These are phyloP conservation scores for Phaonia tiefii DNA, from an alignment of 2,888 invertebrate genomes.

Conservation along the genomic window DNA sequence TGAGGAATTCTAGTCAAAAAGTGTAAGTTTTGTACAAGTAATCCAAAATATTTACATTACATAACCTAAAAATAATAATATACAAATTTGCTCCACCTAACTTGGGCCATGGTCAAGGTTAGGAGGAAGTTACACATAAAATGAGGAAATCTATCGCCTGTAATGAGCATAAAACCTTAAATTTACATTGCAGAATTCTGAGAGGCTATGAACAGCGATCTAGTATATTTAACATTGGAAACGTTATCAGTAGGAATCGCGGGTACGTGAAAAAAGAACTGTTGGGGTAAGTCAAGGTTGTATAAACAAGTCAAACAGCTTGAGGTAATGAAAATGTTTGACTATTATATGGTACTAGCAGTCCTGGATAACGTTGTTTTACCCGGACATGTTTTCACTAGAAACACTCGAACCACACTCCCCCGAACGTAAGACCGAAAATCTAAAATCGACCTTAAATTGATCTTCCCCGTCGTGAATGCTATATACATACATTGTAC, in stretches of 20 bases:
- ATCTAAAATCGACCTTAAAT: no score
- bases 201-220: conserved; percentile 70
- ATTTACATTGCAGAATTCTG: conserved; percentile 16
- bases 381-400: no score
- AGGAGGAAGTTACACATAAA: conserved; percentile 23
- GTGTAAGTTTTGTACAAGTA: conserved; percentile 47
- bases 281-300: conserved; percentile 84
- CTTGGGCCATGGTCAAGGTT: conserved; percentile 55
- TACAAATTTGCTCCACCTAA: conserved; percentile 35
- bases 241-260: conserved; percentile 82
- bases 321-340: no score
- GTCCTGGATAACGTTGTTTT: no score
- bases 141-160: not conserved
- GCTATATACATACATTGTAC: no score
- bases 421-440: no score
- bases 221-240: conserved; percentile 73
- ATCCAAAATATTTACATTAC: conserved; percentile 70
- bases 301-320: no score
- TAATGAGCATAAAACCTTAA: not conserved
- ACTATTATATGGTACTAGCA: no score
- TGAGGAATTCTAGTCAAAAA: conserved; percentile 42
- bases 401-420: no score
- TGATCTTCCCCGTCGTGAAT: no score
- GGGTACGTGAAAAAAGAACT: conserved; percentile 88
- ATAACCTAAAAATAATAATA: conserved; percentile 69